A percentile compares a stretch with the other conserved stretches of the same genome.
Conservation (phyloP, 2,888 invertebrate genomes). For the Volucella inanis region DNA sequence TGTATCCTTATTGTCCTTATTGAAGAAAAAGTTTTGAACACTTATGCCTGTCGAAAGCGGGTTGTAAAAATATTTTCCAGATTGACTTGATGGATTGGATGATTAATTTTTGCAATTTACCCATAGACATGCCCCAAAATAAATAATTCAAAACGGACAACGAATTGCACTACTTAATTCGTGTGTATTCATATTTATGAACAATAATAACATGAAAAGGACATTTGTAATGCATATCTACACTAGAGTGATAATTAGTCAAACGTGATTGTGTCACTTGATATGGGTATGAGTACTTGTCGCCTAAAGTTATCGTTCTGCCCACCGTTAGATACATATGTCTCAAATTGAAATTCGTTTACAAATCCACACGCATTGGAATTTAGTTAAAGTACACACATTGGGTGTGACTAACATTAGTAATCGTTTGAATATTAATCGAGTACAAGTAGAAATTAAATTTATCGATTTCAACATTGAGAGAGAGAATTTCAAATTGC, state of each 20-base stretch:
- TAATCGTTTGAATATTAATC: constrained; percentile 57
- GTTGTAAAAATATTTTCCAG: background rate
- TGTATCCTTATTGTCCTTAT: constrained; percentile 30
- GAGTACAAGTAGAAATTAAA: constrained; percentile 40
- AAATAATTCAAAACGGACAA: no score
- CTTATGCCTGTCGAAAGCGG: no score
- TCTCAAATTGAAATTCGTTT: constrained; percentile 21
- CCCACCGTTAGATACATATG: background rate
- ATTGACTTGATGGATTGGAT: constrained; percentile 25
- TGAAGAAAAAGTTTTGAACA: background rate
- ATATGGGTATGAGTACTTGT: constrained; percentile 1
- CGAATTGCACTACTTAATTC: constrained; percentile 7
- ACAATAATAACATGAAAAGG: background rate
- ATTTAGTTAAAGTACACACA: background rate
- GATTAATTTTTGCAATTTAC: constrained; percentile 9
- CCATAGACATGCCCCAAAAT: background rate
- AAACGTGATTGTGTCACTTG: constrained; percentile 47
- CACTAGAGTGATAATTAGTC: constrained; percentile 19
- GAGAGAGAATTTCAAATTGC: constrained; percentile 42
- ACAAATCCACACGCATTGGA: constrained; percentile 16
- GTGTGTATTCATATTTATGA: background rate
- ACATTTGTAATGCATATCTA: background rate
- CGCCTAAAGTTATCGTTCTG: background rate
- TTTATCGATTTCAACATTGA: constrained; percentile 1
- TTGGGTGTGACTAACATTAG: constrained; percentile 16